Percentiles rank a stretch among this genome's conserved stretches.
Conservation (phyloP, 2,113 vertebrate genomes). For the Semicossyphus pulcher region DNA sequence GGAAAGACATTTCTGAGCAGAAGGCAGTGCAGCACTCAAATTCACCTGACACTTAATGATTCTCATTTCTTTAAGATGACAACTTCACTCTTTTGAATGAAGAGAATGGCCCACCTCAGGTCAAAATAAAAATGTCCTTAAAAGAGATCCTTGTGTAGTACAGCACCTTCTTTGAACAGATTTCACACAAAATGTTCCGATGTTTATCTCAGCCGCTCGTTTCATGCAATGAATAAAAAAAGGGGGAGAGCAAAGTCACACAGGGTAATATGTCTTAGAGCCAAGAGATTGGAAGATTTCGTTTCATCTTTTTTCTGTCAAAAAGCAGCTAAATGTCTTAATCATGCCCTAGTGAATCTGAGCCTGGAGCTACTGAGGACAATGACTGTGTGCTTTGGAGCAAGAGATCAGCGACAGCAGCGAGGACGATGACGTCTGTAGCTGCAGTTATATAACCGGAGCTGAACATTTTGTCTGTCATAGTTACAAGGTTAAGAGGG, state of each 20-base stretch:
- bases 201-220: background rate
- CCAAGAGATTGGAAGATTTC: conserved; percentile 3
- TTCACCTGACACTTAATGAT: conserved; percentile 16
- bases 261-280: background rate
- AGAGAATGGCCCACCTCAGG: background rate
- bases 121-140: background rate
- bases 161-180: conserved; percentile 2
- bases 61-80: background rate
- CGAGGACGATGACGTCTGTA: conserved; percentile 73
- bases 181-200: conserved; percentile 9
- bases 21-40: background rate
- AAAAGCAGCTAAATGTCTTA: conserved; percentile 60
- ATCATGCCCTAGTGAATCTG: conserved; percentile 52
- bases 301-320: background rate
- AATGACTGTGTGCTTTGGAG: conserved; percentile 67
- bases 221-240: conserved; percentile 22
- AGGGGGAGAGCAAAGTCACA: background rate
- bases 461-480: conserved; percentile 82
- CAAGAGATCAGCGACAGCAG: conserved; percentile 69
- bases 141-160: background rate
- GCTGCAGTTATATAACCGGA: conserved; percentile 80
- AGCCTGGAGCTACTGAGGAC: conserved; percentile 63
- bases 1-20: background rate
- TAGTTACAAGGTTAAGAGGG: conserved; percentile 77
- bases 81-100: background rate